phyloP scores from a whole-genome alignment of 2,888 invertebrate genomes.

The Phalangium opilio region DNA sequence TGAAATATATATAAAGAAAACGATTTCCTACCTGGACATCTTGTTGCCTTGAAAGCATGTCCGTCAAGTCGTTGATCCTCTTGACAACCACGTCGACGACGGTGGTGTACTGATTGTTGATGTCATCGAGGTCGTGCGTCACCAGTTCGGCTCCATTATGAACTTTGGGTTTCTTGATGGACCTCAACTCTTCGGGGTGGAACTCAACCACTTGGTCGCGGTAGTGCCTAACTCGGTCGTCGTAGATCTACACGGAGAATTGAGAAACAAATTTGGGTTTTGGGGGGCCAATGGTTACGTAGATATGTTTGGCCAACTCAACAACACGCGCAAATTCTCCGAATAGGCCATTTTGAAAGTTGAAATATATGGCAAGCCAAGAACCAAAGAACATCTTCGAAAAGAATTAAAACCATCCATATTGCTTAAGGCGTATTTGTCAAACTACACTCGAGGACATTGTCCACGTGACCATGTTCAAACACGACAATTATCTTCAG shows the following conservation, averaged over 20 bases:
- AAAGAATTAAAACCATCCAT: no score
- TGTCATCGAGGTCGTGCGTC: conserved; percentile 56
- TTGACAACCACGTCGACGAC: conserved; percentile 33
- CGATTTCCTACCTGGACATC: conserved; percentile 37
- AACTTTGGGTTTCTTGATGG: conserved; percentile 26
- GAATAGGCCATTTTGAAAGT: no score
- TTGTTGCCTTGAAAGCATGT: conserved; percentile 49
- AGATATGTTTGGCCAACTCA: no score
- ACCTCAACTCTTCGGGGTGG: conserved; percentile 59
- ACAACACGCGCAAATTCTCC: no score
- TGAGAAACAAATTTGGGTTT: not conserved
- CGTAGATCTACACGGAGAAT: conserved; percentile 51
- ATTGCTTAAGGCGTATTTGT: no score
- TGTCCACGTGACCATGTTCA: no score
- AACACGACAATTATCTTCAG: no score
- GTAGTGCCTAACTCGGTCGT: conserved; percentile 67
- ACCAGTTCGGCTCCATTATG: conserved; percentile 53
- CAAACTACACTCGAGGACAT: no score
- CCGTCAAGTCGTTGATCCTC: conserved; percentile 50
- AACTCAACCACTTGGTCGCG: conserved; percentile 62
- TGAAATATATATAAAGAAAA: no score
- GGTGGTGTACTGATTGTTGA: conserved; percentile 60
- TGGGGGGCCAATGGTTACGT: no score
- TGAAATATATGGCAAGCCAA: no score
- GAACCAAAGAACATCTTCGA: no score